phyloP scores from a whole-genome alignment of 2,888 invertebrate genomes.

The Eristalinus aeneus region DNA sequence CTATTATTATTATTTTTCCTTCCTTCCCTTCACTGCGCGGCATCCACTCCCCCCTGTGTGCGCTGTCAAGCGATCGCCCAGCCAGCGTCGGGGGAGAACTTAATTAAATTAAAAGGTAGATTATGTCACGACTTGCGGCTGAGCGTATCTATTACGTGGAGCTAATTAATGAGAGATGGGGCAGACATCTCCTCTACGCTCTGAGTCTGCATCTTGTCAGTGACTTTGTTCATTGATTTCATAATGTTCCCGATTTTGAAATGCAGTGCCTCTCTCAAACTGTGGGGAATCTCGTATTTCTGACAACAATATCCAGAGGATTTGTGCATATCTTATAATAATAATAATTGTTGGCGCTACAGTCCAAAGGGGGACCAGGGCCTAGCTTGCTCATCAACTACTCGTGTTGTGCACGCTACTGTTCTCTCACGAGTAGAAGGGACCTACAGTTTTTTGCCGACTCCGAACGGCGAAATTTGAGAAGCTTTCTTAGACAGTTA shows the following conservation, averaged over 20 bases:
- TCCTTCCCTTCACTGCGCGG: conserved; percentile 59
- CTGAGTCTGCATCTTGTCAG: conserved; percentile 5
- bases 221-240: not conserved
- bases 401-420: too few species aligned
- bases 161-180: conserved; percentile 60
- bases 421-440: too few species aligned
- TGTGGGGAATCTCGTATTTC: conserved; percentile 8
- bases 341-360: too few species aligned
- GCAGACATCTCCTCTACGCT: conserved; percentile 10
- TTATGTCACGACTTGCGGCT: conserved; percentile 67
- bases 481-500: too few species aligned
- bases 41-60: not conserved
- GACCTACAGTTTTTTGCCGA: too few species aligned
- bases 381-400: too few species aligned
- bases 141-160: conserved; percentile 62
- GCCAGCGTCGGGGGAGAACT: conserved; percentile 50
- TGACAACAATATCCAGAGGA: conserved; percentile 49
- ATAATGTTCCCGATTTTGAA: not conserved
- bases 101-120: conserved; percentile 71
- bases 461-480: too few species aligned
- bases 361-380: too few species aligned
- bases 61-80: not conserved
- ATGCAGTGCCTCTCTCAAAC: not conserved
- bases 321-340: conserved; percentile 31
- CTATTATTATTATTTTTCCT: conserved; percentile 66